These are phyloP conservation scores for Oryzias dopingdopingensis DNA, from an alignment of 2,797 vertebrate species.

Conservation along the genomic window DNA sequence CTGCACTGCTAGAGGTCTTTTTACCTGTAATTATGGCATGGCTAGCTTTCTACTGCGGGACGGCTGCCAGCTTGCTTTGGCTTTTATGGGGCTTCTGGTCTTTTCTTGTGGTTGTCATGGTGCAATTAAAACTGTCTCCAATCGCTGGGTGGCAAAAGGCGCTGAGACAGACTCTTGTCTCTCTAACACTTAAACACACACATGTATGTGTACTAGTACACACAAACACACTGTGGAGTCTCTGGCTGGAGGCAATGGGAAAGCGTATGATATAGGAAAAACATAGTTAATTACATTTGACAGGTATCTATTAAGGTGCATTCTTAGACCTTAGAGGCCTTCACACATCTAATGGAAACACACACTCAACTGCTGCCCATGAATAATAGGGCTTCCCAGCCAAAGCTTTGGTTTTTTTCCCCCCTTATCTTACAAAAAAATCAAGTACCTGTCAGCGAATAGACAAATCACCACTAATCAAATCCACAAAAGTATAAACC, in stretches of 20 bases:
- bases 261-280: slow-evolving; percentile 91
- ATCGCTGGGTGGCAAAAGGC: slow-evolving; percentile 93
- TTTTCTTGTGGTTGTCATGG: slow-evolving; percentile 95
- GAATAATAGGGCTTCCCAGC: slow-evolving; percentile 70
- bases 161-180: slow-evolving; percentile 85
- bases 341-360: slow-evolving; percentile 80
- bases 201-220: slow-evolving; percentile 59
- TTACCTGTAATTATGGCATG: slow-evolving; percentile 98
- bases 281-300: slow-evolving; percentile 97
- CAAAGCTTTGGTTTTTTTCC: slow-evolving; percentile 54
- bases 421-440: slow-evolving; percentile 60
- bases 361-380: slow-evolving; percentile 76
- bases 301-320: slow-evolving; percentile 92
- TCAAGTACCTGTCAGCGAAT: slow-evolving; percentile 70
- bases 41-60: slow-evolving; percentile 91
- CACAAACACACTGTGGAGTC: slow-evolving; percentile 77
- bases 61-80: slow-evolving; percentile 89
- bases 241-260: slow-evolving; percentile 91
- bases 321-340: slow-evolving; percentile 83
- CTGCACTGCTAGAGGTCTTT: slow-evolving; percentile 79
- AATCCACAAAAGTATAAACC: slow-evolving; percentile 68
- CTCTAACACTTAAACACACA: slow-evolving; percentile 65
- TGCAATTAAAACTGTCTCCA: slow-evolving; percentile 96
- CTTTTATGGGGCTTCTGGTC: slow-evolving; percentile 94
- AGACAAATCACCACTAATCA: slow-evolving; percentile 76